Percentiles rank a stretch among this genome's conserved stretches.
Conservation (phyloP, 2,888 invertebrate species). For the Argyra leucocephala region DNA sequence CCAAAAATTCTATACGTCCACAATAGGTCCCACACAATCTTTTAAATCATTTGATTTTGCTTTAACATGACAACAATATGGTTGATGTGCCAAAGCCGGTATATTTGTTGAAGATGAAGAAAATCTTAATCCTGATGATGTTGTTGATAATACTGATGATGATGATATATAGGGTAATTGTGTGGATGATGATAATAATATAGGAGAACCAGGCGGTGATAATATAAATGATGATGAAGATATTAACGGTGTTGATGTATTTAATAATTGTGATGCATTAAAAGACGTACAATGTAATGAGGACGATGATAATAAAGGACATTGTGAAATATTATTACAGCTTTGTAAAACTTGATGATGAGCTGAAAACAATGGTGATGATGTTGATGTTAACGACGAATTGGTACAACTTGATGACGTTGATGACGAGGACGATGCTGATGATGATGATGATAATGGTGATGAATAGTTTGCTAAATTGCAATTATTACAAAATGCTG, state of each 20-base stretch:
- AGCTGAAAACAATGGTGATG: neutral
- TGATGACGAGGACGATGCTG: neutral
- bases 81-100: constrained; percentile 13
- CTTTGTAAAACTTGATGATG: neutral
- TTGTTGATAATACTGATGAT: constrained; percentile 2
- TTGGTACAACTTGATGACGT: neutral
- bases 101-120: constrained; percentile 6
- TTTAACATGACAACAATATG: constrained; percentile 26
- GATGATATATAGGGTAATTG: constrained; percentile 2
- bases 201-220: neutral
- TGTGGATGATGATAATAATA: neutral
- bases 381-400: neutral
- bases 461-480: neutral
- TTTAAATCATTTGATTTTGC: constrained; percentile 26
- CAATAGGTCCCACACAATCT: constrained; percentile 27
- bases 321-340: neutral
- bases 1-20: constrained; percentile 25
- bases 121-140: neutral
- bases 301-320: neutral
- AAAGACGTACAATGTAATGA: neutral
- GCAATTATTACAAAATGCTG: neutral
- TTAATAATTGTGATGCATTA: neutral
- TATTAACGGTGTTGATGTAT: constrained; percentile 8
- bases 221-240: neutral
- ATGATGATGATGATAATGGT: neutral